A percentile compares a stretch with the other conserved stretches of the same genome.
phyloP scores from a whole-genome alignment of 1,140 invertebrate genomes.

The Drosophila ficusphila region DNA sequence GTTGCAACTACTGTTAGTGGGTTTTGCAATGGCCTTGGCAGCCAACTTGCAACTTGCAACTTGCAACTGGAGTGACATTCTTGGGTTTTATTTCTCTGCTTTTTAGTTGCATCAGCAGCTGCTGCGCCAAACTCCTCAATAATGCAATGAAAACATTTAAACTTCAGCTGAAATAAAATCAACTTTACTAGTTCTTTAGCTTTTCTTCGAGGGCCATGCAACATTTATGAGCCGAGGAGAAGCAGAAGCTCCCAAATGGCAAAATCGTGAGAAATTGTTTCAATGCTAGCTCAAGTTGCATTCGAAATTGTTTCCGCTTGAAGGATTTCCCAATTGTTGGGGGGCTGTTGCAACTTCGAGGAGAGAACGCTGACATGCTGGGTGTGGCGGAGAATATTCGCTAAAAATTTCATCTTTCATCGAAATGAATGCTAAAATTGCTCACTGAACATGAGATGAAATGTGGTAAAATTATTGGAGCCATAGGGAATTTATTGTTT shows the following conservation, averaged over 20 bases:
- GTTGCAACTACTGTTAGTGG: conserved; percentile 24
- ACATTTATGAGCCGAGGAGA: conserved; percentile 68
- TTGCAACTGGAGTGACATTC: conserved; percentile 68
- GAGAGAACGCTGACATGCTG: conserved; percentile 18
- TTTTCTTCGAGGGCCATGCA: conserved; percentile 59
- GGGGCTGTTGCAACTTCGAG: conserved; percentile 9
- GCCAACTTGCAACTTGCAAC: conserved; percentile 46
- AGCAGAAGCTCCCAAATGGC: conserved; percentile 42
- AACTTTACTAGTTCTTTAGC: conserved; percentile 43
- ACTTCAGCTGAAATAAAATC: conserved; percentile 40
- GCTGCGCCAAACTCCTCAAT: conserved; percentile 60
- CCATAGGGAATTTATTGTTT: conserved; percentile 12
- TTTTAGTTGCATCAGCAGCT: conserved; percentile 31
- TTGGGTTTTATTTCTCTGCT: conserved; percentile 32
- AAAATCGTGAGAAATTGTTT: conserved; percentile 58
- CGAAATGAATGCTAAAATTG: conserved; percentile 31
- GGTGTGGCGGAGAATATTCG: conserved; percentile 17
- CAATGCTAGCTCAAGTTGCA: conserved; percentile 63
- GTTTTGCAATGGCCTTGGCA: conserved; percentile 66
- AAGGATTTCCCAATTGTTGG: conserved; percentile 50
- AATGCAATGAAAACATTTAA: conserved; percentile 78
- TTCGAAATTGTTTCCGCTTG: conserved; percentile 63
- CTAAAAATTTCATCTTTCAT: conserved; percentile 30
- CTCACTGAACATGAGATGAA: conserved; percentile 31
- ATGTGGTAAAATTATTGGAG: background rate